phyloP scores from a whole-genome alignment of 2,113 vertebrate genomes.

The Periophthalmus modestus region DNA sequence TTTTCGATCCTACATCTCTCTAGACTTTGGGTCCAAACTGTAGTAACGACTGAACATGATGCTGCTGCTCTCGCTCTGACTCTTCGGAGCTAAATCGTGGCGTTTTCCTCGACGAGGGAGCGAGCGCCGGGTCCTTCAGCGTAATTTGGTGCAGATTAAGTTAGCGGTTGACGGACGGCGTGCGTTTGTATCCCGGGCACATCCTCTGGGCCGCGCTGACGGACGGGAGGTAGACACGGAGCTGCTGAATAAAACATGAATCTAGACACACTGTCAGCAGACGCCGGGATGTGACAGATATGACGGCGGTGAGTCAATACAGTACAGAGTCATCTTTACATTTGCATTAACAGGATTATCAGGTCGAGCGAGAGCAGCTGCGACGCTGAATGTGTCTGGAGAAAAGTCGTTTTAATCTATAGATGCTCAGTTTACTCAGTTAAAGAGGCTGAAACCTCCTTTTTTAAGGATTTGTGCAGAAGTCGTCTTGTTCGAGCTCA shows the following conservation, averaged over 20 bases:
- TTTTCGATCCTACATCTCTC: conserved; percentile 12
- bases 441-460: not conserved
- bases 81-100: not conserved
- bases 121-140: conserved; percentile 33
- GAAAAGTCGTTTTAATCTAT: not conserved
- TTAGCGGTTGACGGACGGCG: conserved; percentile 44
- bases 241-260: conserved; percentile 70
- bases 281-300: conserved; percentile 47
- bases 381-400: not conserved
- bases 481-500: too few species aligned
- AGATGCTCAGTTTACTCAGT: not conserved
- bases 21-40: conserved; percentile 13
- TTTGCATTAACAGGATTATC: conserved; percentile 5
- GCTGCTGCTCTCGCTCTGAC: conserved; percentile 15
- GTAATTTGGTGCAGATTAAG: conserved; percentile 44
- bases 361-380: not conserved
- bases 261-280: conserved; percentile 54
- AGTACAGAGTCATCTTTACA: conserved; percentile 33
- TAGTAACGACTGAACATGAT: conserved; percentile 13
- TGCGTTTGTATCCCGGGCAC: conserved; percentile 42
- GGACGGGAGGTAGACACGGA: conserved; percentile 38
- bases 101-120: not conserved
- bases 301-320: conserved; percentile 24
- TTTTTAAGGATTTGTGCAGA: too few species aligned
- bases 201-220: conserved; percentile 44